Conservation (phyloP, 2,797 vertebrate genomes). For the Thalassophryne amazonica region DNA sequence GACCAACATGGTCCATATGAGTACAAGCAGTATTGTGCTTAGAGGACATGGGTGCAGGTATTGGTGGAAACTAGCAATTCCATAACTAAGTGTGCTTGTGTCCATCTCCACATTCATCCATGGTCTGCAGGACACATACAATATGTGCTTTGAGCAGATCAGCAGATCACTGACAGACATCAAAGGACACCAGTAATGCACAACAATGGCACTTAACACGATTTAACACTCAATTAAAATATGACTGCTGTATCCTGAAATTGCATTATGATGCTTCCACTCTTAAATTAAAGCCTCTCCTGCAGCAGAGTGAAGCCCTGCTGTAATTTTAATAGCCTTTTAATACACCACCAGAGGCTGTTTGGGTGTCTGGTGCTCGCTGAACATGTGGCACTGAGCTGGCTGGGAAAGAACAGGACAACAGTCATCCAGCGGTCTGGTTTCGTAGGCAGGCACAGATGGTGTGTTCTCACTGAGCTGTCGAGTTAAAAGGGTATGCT, state of each 20-base stretch:
- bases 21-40: too few species aligned
- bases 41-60: too few species aligned
- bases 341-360: conserved; percentile 25
- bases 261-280: conserved; percentile 3
- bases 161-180: too few species aligned
- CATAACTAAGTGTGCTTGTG: too few species aligned
- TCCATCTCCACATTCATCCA: too few species aligned
- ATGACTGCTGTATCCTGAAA: background rate
- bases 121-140: too few species aligned
- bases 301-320: background rate
- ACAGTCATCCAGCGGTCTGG: conserved; percentile 48
- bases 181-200: too few species aligned
- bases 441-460: conserved; percentile 51
- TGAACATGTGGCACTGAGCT: conserved; percentile 47
- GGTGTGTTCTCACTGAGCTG: conserved; percentile 31
- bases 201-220: too few species aligned
- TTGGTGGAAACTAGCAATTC: too few species aligned
- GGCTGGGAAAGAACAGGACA: conserved; percentile 52
- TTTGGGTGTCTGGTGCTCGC: conserved; percentile 29
- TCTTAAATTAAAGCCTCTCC: conserved; percentile 22
- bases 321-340: conserved; percentile 25
- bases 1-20: too few species aligned
- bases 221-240: too few species aligned
- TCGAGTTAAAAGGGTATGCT: conserved; percentile 8
- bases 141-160: too few species aligned